These are phyloP conservation scores for Myopa testacea DNA, from an alignment of 2,888 invertebrate species.

Conservation along the genomic window DNA sequence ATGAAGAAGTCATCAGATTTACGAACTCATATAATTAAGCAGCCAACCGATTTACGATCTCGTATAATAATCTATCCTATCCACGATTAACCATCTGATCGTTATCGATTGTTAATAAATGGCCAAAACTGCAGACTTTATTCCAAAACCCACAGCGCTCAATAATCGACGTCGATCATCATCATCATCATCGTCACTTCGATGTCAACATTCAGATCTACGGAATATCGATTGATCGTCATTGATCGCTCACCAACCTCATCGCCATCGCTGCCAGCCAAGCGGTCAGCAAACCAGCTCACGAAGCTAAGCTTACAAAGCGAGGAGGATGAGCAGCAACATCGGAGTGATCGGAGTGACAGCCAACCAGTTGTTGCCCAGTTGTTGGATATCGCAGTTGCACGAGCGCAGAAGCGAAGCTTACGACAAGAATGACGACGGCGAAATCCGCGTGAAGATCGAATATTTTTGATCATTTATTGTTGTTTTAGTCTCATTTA, in stretches of 20 bases:
- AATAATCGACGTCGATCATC: neutral
- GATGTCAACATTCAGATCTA: neutral
- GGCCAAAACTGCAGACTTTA: neutral
- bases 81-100: neutral
- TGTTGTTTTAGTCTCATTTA: neutral
- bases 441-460: constrained; percentile 20
- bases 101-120: neutral
- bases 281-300: neutral
- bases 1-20: no score
- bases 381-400: constrained; percentile 55
- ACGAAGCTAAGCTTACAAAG: no score
- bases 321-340: no score
- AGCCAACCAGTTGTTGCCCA: constrained; percentile 54
- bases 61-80: neutral
- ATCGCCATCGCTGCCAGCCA: neutral
- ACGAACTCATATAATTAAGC: no score
- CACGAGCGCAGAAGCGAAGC: constrained; percentile 20
- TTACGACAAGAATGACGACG: neutral
- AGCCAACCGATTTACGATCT: no score
- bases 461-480: neutral
- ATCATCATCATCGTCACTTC: constrained; percentile 1
- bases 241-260: constrained; percentile 9
- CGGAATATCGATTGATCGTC: neutral
- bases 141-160: neutral
- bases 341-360: neutral